phyloP scores from a whole-genome alignment of 1,140 invertebrate genomes.

The Sycophaga agraensis region DNA sequence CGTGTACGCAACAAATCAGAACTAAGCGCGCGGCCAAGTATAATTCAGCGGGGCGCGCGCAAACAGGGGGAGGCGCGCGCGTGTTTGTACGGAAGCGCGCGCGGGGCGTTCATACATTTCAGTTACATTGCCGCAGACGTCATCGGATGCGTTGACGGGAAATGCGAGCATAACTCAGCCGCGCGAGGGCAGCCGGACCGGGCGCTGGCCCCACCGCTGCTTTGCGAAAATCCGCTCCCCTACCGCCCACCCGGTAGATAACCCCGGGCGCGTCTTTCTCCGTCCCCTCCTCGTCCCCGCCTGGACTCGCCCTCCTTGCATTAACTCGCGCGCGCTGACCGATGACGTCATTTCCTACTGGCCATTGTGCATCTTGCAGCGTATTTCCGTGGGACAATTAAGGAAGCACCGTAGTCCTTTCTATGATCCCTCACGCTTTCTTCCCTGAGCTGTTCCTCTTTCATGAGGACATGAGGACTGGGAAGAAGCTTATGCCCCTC shows the following conservation, averaged over 20 bases:
- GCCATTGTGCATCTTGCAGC: slow-evolving; percentile 45
- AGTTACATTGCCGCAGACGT: slow-evolving; percentile 55
- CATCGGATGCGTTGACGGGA: slow-evolving; percentile 56
- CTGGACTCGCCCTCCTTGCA: slow-evolving; percentile 33
- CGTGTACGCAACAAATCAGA: slow-evolving; percentile 12
- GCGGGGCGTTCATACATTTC: slow-evolving; percentile 48
- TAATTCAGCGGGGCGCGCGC: slow-evolving; percentile 13
- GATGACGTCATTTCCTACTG: slow-evolving; percentile 52
- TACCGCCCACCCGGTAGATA: too few species aligned
- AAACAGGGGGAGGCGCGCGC: not conserved
- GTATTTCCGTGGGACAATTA: slow-evolving; percentile 47
- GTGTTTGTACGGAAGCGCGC: not conserved
- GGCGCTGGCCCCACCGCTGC: slow-evolving; percentile 2
- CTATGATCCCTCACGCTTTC: too few species aligned
- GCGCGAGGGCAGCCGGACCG: slow-evolving; percentile 32
- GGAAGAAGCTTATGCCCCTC: too few species aligned
- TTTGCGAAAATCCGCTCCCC: slow-evolving; percentile 23
- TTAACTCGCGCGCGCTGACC: slow-evolving; percentile 40
- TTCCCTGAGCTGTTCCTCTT: too few species aligned
- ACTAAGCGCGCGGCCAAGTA: slow-evolving; percentile 16
- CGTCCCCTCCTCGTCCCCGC: slow-evolving; percentile 23
- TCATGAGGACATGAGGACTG: too few species aligned
- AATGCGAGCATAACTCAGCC: slow-evolving; percentile 56
- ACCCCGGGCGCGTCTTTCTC: slow-evolving; percentile 16
- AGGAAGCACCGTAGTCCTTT: too few species aligned